A percentile compares a stretch with the other conserved stretches of the same genome.
Conservation (phyloP, 2,113 vertebrate species). For the Pygathrix nemaeus region DNA sequence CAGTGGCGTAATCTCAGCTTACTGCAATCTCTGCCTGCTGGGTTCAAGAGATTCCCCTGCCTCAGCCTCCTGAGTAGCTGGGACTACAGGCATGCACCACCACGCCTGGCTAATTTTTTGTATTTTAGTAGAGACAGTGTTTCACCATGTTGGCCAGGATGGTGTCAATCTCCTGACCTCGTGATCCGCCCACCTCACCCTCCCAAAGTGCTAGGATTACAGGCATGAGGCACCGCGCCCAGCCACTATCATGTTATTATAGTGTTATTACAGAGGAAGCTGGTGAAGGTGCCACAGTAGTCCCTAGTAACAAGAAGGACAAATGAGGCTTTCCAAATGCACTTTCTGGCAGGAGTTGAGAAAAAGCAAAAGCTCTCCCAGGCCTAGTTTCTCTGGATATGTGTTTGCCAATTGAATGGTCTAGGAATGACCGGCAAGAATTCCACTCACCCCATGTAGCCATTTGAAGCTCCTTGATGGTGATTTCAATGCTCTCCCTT, state of each 20-base stretch:
- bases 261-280: background rate
- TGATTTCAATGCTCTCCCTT: background rate
- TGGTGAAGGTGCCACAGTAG: background rate
- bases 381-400: background rate
- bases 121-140: too few relatives aligned
- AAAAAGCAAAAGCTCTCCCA: background rate
- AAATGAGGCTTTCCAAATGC: background rate
- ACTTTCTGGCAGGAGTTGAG: background rate
- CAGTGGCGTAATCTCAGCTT: too few relatives aligned
- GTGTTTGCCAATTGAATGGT: background rate
- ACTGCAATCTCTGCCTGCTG: too few relatives aligned
- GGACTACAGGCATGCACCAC: too few relatives aligned
- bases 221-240: too few relatives aligned
- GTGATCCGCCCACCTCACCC: too few relatives aligned
- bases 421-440: background rate
- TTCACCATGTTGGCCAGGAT: too few relatives aligned
- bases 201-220: too few relatives aligned
- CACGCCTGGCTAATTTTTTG: too few relatives aligned
- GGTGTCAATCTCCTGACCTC: too few relatives aligned
- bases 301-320: background rate
- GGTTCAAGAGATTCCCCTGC: too few relatives aligned
- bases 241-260: background rate
- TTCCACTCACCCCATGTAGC: accelerated
- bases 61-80: too few relatives aligned
- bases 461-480: background rate